These are phyloP conservation scores for Chiroxiphia lanceolata DNA, from an alignment of 2,797 vertebrate genomes.

Conservation along the genomic window DNA sequence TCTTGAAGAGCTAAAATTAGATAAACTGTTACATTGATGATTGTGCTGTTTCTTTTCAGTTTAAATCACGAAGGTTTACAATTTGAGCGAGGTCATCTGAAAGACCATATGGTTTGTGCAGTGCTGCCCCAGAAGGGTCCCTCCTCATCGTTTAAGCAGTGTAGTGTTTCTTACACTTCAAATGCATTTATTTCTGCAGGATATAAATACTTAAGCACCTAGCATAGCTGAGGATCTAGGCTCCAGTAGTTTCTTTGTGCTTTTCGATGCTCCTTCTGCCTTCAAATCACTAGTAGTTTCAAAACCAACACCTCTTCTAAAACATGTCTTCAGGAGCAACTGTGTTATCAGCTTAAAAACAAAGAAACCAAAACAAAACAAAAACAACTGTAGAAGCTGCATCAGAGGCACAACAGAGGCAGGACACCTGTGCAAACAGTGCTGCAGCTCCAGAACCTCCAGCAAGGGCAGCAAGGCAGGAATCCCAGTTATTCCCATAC, in stretches of 20 bases:
- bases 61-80: background rate
- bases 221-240: background rate
- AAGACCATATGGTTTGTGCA: rapidly evolving
- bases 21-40: background rate
- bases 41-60: background rate
- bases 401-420: background rate
- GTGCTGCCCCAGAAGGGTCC: background rate
- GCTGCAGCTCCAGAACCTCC: background rate
- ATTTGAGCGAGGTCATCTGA: background rate
- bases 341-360: background rate
- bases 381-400: background rate
- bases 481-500: background rate
- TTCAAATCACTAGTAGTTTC: background rate
- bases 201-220: background rate
- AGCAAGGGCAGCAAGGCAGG: background rate
- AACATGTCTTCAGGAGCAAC: background rate
- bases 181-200: background rate
- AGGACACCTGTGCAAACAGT: background rate
- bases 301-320: background rate
- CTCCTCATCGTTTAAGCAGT: background rate
- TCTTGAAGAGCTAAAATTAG: background rate
- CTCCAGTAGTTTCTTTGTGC: background rate
- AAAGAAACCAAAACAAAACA: background rate
- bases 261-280: background rate
- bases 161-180: background rate